Base-by-base conservation (phyloP, 2,888 invertebrate genomes). In the Seira sanloemensis region DNA sequence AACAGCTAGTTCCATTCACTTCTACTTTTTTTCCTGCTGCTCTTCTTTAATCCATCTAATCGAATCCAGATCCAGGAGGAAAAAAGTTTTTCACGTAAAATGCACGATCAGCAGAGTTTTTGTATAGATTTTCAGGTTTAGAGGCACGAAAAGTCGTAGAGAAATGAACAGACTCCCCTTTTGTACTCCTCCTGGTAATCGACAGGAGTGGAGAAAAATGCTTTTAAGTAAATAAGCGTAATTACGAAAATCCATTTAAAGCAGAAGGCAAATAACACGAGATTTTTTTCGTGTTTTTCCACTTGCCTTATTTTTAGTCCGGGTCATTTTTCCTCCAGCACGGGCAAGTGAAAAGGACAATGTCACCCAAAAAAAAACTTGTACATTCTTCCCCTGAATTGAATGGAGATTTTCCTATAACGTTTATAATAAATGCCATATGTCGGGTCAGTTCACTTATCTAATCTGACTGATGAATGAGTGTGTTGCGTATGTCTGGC, bases 391-490 rank as follows among this genome's bases (percentile, higher is more conserved):
- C n/a, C n/a, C n/a, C n/a, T n/a, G n/a, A n/a, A n/a, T n/a, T 4
- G 58, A 37, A 37, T 37, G 58, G 58, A 58, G 18, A 24, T 54
- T 62, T 26, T 75, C 23, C n/a, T 75, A n/a, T 12, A 18, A 26
- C 12, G 65, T 27, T 54, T 27, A n/a, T 75, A 37, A 62, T 21
- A 25, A 5, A 23, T 24, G 50, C 12, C 23, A 68, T 25, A 50
- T 67, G 76, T 76, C 25, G 67, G 76, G 76, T 76, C 76, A 76
- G 67, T 76, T 76, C 54, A 68, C 46, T 76, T 76, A 76, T 76
- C 76, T 76, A 50, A 76, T 76, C 76, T 26, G 62, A 62, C 62
- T 62, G 62, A 62, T 62, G 62, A 62, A 62, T 62, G 62, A 62
- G 21, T 62, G 21, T 23, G 62, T 58, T 58, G n/a, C 58, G 58